Evolutionary conservation across 2,797 vertebrate genomes (phyloP).

Genomic region (Hypotaenidia philippensis): DNA sequence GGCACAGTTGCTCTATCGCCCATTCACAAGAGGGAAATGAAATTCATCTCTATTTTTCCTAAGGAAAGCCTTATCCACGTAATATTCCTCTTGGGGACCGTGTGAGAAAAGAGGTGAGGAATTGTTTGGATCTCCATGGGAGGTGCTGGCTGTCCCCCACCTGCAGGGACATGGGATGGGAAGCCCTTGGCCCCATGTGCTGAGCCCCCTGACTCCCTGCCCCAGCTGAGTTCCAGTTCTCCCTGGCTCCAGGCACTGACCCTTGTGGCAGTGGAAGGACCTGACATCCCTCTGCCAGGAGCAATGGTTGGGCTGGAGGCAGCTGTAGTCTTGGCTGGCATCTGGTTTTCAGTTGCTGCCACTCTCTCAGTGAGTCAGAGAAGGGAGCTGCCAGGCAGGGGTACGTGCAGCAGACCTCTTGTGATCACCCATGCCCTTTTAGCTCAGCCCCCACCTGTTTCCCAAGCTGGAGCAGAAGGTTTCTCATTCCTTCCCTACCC

Average conservation of each 20-base stretch:
- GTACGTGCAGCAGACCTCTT: neutral
- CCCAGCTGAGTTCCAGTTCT: accelerated
- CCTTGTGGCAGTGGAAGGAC: neutral
- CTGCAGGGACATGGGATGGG: neutral
- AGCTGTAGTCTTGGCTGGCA: neutral
- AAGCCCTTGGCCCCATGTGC: accelerated
- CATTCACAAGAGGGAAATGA: neutral
- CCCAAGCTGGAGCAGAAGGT: neutral
- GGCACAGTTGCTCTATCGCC: no score
- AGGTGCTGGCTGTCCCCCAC: neutral
- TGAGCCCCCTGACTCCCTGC: neutral
- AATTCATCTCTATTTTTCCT: neutral
- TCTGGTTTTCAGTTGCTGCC: accelerated
- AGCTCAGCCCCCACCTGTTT: slow-evolving; percentile 53
- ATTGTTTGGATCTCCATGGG: neutral
- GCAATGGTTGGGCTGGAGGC: neutral
- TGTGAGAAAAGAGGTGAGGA: neutral
- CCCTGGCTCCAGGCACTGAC: neutral
- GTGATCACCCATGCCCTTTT: neutral
- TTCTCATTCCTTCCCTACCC: slow-evolving; percentile 41
- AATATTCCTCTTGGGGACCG: neutral
- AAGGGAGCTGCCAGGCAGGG: neutral
- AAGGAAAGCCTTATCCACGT: neutral
- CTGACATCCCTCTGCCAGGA: accelerated
- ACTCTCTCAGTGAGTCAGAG: neutral